Evolutionary conservation across 2,113 vertebrate species (phyloP), one percentile per base, ranked within the genome.

Genomic region (Arizona elegans): DNA sequence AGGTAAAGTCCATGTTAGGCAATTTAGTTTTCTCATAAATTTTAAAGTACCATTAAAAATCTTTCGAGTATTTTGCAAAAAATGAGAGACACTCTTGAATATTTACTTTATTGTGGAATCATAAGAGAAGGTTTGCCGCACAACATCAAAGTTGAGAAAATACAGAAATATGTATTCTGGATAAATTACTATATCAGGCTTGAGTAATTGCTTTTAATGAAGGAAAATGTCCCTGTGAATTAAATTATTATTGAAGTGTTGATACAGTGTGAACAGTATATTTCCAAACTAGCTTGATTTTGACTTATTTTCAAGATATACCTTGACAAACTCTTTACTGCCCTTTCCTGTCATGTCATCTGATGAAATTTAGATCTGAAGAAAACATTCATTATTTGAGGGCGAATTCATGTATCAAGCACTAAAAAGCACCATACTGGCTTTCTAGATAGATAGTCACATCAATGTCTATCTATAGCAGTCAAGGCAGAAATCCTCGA

Each of bases 141-240:
- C 33, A 13, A 87, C 62, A 6, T 23, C 91, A 70, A 26, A 92
- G 24, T 29, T 50, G 4, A 91, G 38, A n/a, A 53, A 89, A 43
- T 90, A 65, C 52, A 91, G 3, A 87, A 90, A 53, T 56, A 8
- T 75, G 85, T 91, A 50, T 38, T 24, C 1, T 50, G 87, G 56
- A 87, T 92, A 58, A 92, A 93, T 93, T 89, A 88, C 88, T 96
- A 92, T 88, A 50, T 86, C 58, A 87, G 75, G 86, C 13, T 88
- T 26, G 4, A 87, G 50, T 90, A 91, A 92, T 62, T 81, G 54
- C 75, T 93, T 95, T 93, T 94, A 93, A 94, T 94, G 92, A 93
- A 93, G n/a, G 55, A 92, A 94, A 88, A 9, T 47, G 87, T 94
- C 26, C 33, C 19, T 91, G 92, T 38, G 29, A 47, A 90, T 93